These are phyloP conservation scores for Platycheirus rosarum DNA, from an alignment of 2,888 invertebrate species.

Conservation along the genomic window DNA sequence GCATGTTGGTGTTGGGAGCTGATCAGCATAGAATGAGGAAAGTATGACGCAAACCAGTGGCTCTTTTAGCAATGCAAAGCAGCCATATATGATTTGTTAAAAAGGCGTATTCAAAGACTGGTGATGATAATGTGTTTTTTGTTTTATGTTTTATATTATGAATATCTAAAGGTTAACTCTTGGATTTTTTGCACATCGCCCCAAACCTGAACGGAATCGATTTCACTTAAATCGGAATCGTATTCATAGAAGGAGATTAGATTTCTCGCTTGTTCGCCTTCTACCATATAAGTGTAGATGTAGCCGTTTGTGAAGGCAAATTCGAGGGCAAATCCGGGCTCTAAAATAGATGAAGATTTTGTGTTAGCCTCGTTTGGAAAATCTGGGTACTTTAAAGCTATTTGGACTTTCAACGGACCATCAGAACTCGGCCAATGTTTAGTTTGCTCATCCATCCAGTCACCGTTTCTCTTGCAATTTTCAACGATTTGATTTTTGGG, in stretches of 20 bases:
- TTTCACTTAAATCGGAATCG: slow-evolving; percentile 77
- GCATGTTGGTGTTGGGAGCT: slow-evolving; percentile 6
- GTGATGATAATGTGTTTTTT: slow-evolving; percentile 6
- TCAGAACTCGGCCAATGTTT: slow-evolving; percentile 73
- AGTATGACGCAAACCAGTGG: slow-evolving; percentile 4
- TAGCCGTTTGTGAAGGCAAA: slow-evolving; percentile 78
- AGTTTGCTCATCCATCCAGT: slow-evolving; percentile 78
- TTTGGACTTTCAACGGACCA: slow-evolving; percentile 77
- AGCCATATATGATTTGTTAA: not conserved
- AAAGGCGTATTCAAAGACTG: slow-evolving; percentile 17
- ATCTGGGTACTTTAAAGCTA: slow-evolving; percentile 60
- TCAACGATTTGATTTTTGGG: slow-evolving; percentile 78
- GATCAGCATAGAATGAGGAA: slow-evolving; percentile 8
- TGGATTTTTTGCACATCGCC: slow-evolving; percentile 81
- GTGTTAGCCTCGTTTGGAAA: slow-evolving; percentile 60
- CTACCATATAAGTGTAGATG: slow-evolving; percentile 79
- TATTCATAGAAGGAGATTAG: slow-evolving; percentile 78
- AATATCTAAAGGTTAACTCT: slow-evolving; percentile 78
- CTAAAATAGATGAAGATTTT: slow-evolving; percentile 79
- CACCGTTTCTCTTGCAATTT: slow-evolving; percentile 79
- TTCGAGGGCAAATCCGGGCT: slow-evolving; percentile 79
- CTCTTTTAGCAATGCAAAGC: slow-evolving; percentile 3
- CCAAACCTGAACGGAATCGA: slow-evolving; percentile 81
- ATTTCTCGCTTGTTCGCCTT: slow-evolving; percentile 77
- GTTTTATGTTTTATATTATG: slow-evolving; percentile 47